phyloP scores from a whole-genome alignment of 2,797 vertebrate species.

The Loriculus beryllinus region DNA sequence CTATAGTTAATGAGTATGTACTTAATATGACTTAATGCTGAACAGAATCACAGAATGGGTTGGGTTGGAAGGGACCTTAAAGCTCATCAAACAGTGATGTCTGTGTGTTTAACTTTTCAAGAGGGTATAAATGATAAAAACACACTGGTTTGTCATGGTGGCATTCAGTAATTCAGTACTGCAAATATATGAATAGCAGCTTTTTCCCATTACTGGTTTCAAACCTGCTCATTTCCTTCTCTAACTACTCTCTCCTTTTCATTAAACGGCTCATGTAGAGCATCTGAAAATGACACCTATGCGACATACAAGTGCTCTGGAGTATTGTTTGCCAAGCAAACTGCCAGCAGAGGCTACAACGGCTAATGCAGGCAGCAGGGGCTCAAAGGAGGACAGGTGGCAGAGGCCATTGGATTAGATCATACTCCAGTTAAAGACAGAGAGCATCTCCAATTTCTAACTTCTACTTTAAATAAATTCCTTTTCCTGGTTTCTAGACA shows the following conservation, averaged over 20 bases:
- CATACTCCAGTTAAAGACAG: not conserved
- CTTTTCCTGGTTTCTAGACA: not conserved
- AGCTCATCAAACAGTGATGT: not conserved
- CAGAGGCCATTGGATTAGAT: not conserved
- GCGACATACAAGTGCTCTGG: not conserved
- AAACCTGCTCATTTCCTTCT: not conserved
- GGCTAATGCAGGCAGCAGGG: not conserved
- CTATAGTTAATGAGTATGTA: not conserved
- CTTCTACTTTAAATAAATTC: not conserved
- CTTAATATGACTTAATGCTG: fast-evolving
- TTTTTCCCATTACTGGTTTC: not conserved
- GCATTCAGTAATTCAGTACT: not conserved
- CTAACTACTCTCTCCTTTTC: not conserved
- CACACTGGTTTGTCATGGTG: not conserved
- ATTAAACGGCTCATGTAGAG: not conserved
- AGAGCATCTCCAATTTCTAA: not conserved
- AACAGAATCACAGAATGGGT: not conserved
- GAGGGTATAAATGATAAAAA: not conserved
- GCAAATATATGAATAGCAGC: not conserved
- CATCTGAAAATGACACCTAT: not conserved
- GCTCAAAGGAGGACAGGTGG: not conserved
- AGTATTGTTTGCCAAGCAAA: not conserved
- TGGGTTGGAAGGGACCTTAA: not conserved
- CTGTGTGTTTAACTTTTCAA: not conserved
- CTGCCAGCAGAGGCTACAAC: not conserved